Conservation (phyloP, 2,113 vertebrate species). For the Paradoxurus hermaphroditus region DNA sequence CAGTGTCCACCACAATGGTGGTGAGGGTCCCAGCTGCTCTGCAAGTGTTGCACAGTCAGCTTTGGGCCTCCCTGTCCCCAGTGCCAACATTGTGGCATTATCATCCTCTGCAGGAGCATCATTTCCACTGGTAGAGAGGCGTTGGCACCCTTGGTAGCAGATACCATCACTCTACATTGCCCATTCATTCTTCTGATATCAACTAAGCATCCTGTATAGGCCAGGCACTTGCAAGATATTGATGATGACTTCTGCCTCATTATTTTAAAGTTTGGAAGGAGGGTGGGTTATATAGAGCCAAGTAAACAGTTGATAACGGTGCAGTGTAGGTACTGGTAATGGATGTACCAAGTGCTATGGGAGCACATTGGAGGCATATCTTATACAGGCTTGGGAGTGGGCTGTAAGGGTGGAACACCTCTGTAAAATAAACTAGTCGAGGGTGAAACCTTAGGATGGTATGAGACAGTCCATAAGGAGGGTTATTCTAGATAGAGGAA, state of each 20-base stretch:
- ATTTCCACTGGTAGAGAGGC: not conserved
- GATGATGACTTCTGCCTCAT: not conserved
- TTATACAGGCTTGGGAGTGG: not conserved
- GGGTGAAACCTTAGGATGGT: not conserved
- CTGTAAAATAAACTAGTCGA: not conserved
- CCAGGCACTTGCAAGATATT: not conserved
- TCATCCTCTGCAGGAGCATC: not conserved
- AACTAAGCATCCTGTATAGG: not conserved
- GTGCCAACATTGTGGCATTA: not conserved
- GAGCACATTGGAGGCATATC: not conserved
- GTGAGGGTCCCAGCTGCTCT: not conserved
- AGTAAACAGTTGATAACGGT: not conserved
- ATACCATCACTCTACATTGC: not conserved
- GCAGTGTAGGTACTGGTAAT: not conserved
- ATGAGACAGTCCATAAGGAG: not conserved
- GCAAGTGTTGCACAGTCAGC: not conserved
- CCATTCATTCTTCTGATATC: not conserved
- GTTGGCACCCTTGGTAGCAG: not conserved
- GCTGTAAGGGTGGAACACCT: rapidly evolving
- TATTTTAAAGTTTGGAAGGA: not conserved
- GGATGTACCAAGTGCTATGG: not conserved
- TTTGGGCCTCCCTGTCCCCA: not conserved
- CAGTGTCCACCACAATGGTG: not conserved
- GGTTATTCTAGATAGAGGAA: not conserved
- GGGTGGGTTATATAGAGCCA: not conserved